Conservation (phyloP, 2,888 invertebrate species). For the Tethea ocularis region DNA sequence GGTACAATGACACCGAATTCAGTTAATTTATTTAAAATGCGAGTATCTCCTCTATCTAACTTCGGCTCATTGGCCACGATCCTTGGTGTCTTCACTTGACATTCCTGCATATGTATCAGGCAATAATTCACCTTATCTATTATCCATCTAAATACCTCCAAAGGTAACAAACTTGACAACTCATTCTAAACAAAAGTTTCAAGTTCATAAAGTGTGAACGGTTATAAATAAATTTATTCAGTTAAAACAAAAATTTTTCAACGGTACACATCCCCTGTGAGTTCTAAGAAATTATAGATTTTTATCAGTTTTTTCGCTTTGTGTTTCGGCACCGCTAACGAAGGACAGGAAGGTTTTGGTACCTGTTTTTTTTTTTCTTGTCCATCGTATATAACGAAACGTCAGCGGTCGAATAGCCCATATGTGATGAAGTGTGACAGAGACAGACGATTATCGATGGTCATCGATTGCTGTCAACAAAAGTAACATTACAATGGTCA, state of each 20-base stretch:
- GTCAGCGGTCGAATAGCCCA: conserved; percentile 54
- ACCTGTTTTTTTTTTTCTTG: conserved; percentile 71
- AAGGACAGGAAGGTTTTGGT: conserved; percentile 56
- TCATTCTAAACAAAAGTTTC: conserved; percentile 56
- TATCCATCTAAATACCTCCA: conserved; percentile 53
- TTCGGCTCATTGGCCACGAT: conserved; percentile 69
- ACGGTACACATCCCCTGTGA: conserved; percentile 57
- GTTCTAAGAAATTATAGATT: conserved; percentile 78
- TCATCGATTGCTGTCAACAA: conserved; percentile 70
- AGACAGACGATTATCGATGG: conserved; percentile 74
- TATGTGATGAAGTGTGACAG: conserved; percentile 60
- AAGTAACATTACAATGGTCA: conserved; percentile 32
- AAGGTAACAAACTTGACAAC: conserved; percentile 66
- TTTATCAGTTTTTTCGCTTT: conserved; percentile 72
- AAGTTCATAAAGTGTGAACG: conserved; percentile 73
- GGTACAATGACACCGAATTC: background rate
- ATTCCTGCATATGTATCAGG: conserved; percentile 69
- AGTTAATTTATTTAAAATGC: background rate
- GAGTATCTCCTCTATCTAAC: conserved; percentile 9
- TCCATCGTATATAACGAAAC: conserved; percentile 47
- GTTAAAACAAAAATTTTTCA: conserved; percentile 64
- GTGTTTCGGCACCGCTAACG: conserved; percentile 75
- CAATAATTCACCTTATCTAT: conserved; percentile 67
- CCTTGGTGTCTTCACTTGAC: conserved; percentile 54
- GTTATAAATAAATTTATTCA: conserved; percentile 70